phyloP scores from a whole-genome alignment of 2,797 vertebrate genomes.

The Spea hammondii region DNA sequence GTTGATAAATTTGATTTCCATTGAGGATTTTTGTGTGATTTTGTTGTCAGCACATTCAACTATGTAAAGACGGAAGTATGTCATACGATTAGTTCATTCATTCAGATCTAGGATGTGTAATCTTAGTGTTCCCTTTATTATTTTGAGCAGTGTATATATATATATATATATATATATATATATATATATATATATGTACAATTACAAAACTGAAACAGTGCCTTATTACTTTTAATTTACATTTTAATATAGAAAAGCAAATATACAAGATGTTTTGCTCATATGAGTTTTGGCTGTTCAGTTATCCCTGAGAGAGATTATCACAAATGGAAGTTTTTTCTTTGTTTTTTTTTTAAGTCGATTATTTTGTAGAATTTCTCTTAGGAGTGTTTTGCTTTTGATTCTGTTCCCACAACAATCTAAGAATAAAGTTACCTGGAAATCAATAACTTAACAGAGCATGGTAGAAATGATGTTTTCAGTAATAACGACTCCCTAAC shows the following conservation, averaged over 20 bases:
- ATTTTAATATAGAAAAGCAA: not conserved
- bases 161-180: too few species aligned
- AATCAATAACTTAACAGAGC: constrained; percentile 43
- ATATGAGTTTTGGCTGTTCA: not conserved
- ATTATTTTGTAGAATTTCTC: constrained; percentile 1
- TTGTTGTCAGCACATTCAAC: too few species aligned
- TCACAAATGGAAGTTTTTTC: not conserved
- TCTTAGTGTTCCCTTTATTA: too few species aligned
- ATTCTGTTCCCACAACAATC: constrained; percentile 17
- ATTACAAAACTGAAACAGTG: too few species aligned
- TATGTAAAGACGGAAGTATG: too few species aligned
- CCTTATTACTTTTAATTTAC: too few species aligned
- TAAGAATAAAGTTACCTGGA: constrained; percentile 21
- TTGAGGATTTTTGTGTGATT: too few species aligned
- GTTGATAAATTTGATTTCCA: too few species aligned
- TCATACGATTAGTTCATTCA: too few species aligned
- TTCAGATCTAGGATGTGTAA: too few species aligned
- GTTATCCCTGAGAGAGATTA: not conserved
- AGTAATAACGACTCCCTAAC: constrained; percentile 32
- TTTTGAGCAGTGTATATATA: too few species aligned
- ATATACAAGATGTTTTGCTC: not conserved
- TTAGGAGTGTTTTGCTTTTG: constrained; percentile 2
- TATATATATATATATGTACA: too few species aligned
- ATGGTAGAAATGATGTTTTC: constrained; percentile 33
- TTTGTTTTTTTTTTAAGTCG: not conserved